Conservation (phyloP, 2,113 vertebrate species). For the Syngnathus floridae region DNA sequence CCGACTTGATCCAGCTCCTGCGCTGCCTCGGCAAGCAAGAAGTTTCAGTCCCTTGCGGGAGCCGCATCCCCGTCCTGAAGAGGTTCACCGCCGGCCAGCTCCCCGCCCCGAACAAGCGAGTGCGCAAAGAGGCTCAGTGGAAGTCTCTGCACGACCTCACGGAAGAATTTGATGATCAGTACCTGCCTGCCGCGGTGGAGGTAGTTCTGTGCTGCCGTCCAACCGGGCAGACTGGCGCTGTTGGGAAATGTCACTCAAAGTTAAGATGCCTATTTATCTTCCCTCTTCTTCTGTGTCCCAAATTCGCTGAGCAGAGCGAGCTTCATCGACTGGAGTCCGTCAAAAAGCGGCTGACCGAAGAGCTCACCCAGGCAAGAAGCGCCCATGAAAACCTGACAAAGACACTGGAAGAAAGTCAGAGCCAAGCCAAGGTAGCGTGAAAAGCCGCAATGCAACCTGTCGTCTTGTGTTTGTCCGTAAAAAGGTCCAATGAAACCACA, state of each 20-base stretch:
- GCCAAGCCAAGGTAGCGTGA: slow-evolving; percentile 61
- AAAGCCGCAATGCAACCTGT: too few species aligned
- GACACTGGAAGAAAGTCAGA: slow-evolving; percentile 59
- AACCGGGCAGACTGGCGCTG: slow-evolving; percentile 2
- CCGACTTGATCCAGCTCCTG: slow-evolving; percentile 62
- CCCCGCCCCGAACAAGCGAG: slow-evolving; percentile 15
- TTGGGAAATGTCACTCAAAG: slow-evolving; percentile 1
- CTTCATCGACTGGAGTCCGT: slow-evolving; percentile 51
- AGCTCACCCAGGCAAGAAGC: slow-evolving; percentile 55
- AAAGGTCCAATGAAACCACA: not conserved
- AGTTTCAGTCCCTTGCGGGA: slow-evolving; percentile 44
- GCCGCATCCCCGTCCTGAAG: slow-evolving; percentile 63
- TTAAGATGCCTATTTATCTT: slow-evolving; percentile 4
- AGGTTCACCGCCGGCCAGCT: slow-evolving; percentile 14
- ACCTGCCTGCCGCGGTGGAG: slow-evolving; percentile 60
- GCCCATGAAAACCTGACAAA: slow-evolving; percentile 52
- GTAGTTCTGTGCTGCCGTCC: slow-evolving; percentile 48
- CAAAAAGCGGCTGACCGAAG: slow-evolving; percentile 60
- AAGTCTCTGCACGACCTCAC: slow-evolving; percentile 61
- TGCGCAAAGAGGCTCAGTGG: slow-evolving; percentile 36
- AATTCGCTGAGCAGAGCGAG: slow-evolving; percentile 47
- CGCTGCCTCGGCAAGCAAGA: slow-evolving; percentile 50
- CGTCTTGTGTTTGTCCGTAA: not conserved
- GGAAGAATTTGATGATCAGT: slow-evolving; percentile 71
- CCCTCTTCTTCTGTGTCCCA: slow-evolving; percentile 1